Percentiles rank a stretch among this genome's conserved stretches.
Evolutionary conservation across 2,113 vertebrate genomes (phyloP).

Genomic region (Solenodon paradoxus): DNA sequence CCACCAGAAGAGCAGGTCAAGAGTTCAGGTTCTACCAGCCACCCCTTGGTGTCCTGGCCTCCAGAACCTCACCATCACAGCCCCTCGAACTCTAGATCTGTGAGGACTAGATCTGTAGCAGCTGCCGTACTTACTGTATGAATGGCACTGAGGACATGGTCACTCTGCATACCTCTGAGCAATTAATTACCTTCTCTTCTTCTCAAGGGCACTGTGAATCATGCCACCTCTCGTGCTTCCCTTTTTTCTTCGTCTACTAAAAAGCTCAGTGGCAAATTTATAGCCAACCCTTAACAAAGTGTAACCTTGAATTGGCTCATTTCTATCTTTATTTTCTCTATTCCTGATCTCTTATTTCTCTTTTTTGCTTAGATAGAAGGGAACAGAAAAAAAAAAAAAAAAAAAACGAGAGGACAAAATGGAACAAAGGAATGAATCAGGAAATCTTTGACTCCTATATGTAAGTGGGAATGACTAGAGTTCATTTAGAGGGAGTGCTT

Average conservation of each 20-base stretch:
- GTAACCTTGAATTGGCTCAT: neutral
- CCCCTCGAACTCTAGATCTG: neutral
- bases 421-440: neutral
- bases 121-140: neutral
- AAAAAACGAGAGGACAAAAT: neutral
- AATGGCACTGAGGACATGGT: neutral
- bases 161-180: neutral
- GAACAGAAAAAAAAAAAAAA: neutral
- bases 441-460: neutral
- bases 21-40: neutral
- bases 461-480: neutral
- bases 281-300: neutral
- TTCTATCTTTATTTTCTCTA: conserved; percentile 4
- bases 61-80: neutral
- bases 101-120: neutral
- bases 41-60: neutral
- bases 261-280: conserved; percentile 22
- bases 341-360: neutral
- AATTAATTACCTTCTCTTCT: neutral
- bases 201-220: neutral
- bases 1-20: neutral
- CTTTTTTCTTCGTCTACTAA: neutral
- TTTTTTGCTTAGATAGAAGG: neutral
- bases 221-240: neutral
- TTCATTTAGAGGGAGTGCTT: neutral